These are phyloP conservation scores for Steinernema scapterisci DNA, from an alignment of 2,888 invertebrate species.

Conservation along the genomic window DNA sequence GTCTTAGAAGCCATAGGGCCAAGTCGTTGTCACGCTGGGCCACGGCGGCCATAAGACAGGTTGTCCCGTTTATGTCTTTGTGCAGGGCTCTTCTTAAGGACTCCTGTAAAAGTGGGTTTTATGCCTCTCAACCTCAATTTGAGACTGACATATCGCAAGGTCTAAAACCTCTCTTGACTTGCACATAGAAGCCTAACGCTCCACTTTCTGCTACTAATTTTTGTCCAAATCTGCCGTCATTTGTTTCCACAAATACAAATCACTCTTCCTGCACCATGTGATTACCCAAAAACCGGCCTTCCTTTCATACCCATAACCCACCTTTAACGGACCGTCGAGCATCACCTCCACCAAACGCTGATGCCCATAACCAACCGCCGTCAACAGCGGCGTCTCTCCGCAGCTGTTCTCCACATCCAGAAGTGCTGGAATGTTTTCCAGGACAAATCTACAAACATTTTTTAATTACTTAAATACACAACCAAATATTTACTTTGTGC, in stretches of 20 bases:
- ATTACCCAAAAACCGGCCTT: not conserved
- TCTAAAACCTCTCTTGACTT: no score
- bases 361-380: slow-evolving; percentile 42
- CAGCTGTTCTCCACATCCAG: slow-evolving; percentile 9
- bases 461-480: not conserved
- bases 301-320: not conserved
- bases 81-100: slow-evolving; percentile 38
- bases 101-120: slow-evolving; percentile 26
- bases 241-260: not conserved
- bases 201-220: no score
- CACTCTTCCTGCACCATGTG: no score
- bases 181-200: no score
- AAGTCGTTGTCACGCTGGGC: slow-evolving; percentile 57
- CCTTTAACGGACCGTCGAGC: slow-evolving; percentile 40
- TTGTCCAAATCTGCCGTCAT: not conserved
- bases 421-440: not conserved
- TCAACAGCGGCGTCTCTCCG: slow-evolving; percentile 48
- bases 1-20: slow-evolving; percentile 51
- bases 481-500: slow-evolving; percentile 46
- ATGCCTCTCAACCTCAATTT: no score
- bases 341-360: slow-evolving; percentile 38
- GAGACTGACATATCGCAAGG: no score
- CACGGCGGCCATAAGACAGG: slow-evolving; percentile 58
- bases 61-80: slow-evolving; percentile 57
- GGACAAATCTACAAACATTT: not conserved